A percentile compares a stretch with the other conserved stretches of the same genome.
These are phyloP conservation scores for Amblyraja radiata DNA, from an alignment of 2,797 vertebrate genomes.

Conservation along the genomic window DNA sequence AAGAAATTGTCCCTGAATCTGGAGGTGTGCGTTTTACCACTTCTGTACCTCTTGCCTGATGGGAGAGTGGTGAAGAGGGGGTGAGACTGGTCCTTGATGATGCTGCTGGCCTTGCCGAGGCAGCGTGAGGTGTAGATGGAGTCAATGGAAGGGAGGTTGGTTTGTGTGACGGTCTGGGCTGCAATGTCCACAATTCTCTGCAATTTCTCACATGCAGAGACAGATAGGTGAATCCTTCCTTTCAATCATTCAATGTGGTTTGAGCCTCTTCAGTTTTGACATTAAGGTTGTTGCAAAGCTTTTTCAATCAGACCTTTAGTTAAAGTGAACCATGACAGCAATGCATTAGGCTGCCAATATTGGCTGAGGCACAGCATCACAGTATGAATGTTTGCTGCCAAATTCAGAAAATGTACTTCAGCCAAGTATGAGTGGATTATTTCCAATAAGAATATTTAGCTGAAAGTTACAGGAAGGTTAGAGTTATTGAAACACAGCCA, in stretches of 20 bases:
- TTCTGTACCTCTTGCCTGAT: too few species aligned
- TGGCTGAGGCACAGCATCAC: not conserved
- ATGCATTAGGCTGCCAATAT: not conserved
- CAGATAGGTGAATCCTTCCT: not conserved
- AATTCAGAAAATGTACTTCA: not conserved
- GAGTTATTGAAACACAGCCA: not conserved
- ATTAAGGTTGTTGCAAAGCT: not conserved
- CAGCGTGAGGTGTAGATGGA: too few species aligned
- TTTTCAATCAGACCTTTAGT: not conserved
- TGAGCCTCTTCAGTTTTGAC: not conserved
- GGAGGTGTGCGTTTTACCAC: too few species aligned
- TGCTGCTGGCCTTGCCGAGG: too few species aligned
- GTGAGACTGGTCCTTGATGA: too few species aligned
- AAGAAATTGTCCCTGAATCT: too few species aligned
- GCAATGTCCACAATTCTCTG: too few species aligned
- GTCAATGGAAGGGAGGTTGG: too few species aligned
- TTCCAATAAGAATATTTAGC: not conserved
- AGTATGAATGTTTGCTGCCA: not conserved
- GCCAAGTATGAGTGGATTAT: not conserved
- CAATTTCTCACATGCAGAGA: not conserved
- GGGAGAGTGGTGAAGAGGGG: too few species aligned
- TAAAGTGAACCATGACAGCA: not conserved
- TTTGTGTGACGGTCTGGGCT: too few species aligned
- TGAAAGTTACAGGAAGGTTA: not conserved
- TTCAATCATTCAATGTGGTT: not conserved